Conservation (phyloP, 1,140 invertebrate species). For the Scaptodrosophila lebanonensis region DNA sequence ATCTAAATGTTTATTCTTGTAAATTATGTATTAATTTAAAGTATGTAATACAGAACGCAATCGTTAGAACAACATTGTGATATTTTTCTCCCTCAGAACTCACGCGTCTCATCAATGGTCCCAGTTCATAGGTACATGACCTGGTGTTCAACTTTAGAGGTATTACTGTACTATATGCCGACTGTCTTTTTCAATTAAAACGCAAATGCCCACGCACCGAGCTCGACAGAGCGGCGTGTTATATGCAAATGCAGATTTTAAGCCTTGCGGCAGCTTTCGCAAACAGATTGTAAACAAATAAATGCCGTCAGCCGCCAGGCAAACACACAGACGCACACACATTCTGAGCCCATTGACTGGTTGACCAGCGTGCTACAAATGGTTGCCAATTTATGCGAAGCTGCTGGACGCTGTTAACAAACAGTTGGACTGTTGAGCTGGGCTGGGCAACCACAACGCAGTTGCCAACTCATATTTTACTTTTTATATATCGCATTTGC, state of each 20-base stretch:
- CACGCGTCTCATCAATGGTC: too few relatives aligned
- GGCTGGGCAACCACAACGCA: background rate
- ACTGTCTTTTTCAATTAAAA: slow-evolving; percentile 65
- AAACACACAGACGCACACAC: slow-evolving; percentile 9
- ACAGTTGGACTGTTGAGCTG: background rate
- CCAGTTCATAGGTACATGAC: too few relatives aligned
- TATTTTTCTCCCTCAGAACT: too few relatives aligned
- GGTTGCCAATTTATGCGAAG: background rate
- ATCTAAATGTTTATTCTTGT: too few relatives aligned
- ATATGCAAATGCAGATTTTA: slow-evolving; percentile 65
- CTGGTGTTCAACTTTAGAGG: background rate
- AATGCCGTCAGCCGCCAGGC: slow-evolving; percentile 51
- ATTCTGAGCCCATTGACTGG: slow-evolving; percentile 34
- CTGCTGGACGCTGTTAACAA: slow-evolving; percentile 1
- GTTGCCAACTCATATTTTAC: slow-evolving; percentile 26
- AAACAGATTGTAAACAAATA: slow-evolving; percentile 74
- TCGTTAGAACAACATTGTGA: too few relatives aligned
- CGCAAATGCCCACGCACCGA: slow-evolving; percentile 16
- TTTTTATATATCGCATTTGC: slow-evolving; percentile 14
- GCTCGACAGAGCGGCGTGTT: slow-evolving; percentile 17
- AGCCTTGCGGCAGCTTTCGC: slow-evolving; percentile 57
- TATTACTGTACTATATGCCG: slow-evolving; percentile 9
- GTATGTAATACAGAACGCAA: too few relatives aligned
- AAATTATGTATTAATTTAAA: too few relatives aligned
- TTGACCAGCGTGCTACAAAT: slow-evolving; percentile 24